phyloP scores from a whole-genome alignment of 2,113 vertebrate species.

The Gyps fulvus region DNA sequence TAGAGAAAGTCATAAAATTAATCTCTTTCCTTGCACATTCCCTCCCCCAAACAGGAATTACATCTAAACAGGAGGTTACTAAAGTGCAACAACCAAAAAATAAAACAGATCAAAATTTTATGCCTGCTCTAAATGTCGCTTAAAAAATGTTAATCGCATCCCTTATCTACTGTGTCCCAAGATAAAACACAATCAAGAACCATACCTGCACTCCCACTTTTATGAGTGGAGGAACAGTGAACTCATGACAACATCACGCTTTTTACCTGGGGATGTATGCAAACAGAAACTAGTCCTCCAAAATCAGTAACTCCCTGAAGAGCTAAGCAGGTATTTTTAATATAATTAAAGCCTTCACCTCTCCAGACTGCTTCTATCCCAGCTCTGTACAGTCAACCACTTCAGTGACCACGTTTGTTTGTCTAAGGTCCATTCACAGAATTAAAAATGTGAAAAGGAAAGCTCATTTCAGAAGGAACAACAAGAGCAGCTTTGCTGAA shows the following conservation, averaged over 20 bases:
- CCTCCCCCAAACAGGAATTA: neutral
- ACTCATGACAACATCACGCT: neutral
- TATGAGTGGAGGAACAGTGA: neutral
- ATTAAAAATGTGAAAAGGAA: neutral
- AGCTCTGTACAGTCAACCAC: neutral
- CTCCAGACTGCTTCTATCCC: neutral
- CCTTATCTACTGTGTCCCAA: neutral
- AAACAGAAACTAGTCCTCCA: neutral
- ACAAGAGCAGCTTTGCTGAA: neutral
- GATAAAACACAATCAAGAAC: neutral
- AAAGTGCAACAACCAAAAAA: neutral
- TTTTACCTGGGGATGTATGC: neutral
- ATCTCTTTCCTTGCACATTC: neutral
- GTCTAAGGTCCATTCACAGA: neutral
- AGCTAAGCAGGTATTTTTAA: neutral
- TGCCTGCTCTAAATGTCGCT: neutral
- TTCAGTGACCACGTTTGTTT: neutral
- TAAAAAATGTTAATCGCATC: neutral
- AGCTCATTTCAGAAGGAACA: neutral
- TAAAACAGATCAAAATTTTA: neutral
- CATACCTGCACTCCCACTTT: neutral
- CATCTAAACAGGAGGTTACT: neutral
- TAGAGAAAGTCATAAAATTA: neutral
- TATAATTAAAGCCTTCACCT: neutral
- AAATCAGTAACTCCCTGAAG: neutral